Conservation (phyloP, 2,797 vertebrate species). For the Sebastes hubbsi region DNA sequence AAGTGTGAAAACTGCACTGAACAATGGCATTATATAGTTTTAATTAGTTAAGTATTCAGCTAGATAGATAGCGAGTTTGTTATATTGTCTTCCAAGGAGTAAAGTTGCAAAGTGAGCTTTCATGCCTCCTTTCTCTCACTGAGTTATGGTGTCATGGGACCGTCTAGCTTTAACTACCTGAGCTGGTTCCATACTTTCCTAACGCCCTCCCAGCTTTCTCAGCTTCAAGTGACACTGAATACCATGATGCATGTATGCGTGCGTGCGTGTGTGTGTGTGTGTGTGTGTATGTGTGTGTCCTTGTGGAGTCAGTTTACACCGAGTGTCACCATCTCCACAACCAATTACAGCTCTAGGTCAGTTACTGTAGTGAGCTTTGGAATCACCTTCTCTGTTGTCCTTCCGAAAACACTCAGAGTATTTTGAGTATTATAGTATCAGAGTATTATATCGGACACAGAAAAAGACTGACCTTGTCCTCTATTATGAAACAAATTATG, state of each 20-base stretch:
- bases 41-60: background rate
- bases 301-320: constrained; percentile 53
- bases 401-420: constrained; percentile 33
- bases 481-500: background rate
- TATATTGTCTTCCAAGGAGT: background rate
- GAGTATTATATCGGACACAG: background rate
- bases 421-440: background rate
- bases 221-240: constrained; percentile 51
- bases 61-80: background rate
- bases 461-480: background rate
- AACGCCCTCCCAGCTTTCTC: constrained; percentile 37
- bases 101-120: background rate
- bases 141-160: constrained; percentile 46
- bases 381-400: background rate
- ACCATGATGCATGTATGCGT: background rate
- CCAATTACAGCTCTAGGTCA: constrained; percentile 43
- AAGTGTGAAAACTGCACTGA: background rate
- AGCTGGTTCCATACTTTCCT: constrained; percentile 44
- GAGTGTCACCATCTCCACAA: constrained; percentile 30
- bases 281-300: background rate
- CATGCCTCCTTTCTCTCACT: constrained; percentile 8
- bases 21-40: background rate
- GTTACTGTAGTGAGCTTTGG: constrained; percentile 22
- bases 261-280: background rate
- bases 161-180: constrained; percentile 49